Base-by-base conservation (phyloP, 2,113 vertebrate species). In the Xenotilapia flavipinnis region DNA sequence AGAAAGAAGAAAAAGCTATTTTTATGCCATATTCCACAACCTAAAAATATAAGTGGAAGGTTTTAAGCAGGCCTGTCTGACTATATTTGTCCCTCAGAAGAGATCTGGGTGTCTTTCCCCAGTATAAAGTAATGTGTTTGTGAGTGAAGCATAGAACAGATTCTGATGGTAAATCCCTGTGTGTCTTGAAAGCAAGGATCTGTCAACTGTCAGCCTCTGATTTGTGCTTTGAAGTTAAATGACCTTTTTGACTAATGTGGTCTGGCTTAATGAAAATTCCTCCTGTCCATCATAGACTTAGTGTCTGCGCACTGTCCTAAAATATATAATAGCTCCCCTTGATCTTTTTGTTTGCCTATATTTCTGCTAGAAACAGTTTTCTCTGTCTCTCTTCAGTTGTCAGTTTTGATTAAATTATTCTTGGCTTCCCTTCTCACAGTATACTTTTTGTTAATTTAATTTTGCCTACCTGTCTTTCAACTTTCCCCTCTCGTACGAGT, bases 171-270 rank as follows among this genome's bases (percentile, higher is more conserved):
- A 87, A 81, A 85, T 85, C 82, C 3, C 15, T 62, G 28, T 68
- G 83, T 58, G 86, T 89, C 88, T 81, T 88, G 23, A 92, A 91
- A 87, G 70, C 42, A 82, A 7, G 83, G 33, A 90, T 92, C 83
- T 36, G 82, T 91, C 89, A 89, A 17, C 87, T 88, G 90, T 90
- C 88, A 86, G 79, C 14, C 19, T 80, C 38, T 91, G 82, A 83
- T 89, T 91, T 86, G 62, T 81, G 85, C 68, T 77, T 85, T 36
- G 12, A 84, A 87, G 79, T 90, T 79, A 91, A 86, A 53, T 68
- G 80, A 82, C 81, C 83, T 83, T 82, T 91, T 87, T 92, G 87
- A 88, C 73, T 85, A 89, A 91, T 90, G 54, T 77, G 38, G 70
- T 85, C 87, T 47, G 21, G 80, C 79, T 85, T 80, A 73, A 82